These are phyloP conservation scores for Atractosteus spatula DNA, from an alignment of 2,113 vertebrate species.

Conservation along the genomic window DNA sequence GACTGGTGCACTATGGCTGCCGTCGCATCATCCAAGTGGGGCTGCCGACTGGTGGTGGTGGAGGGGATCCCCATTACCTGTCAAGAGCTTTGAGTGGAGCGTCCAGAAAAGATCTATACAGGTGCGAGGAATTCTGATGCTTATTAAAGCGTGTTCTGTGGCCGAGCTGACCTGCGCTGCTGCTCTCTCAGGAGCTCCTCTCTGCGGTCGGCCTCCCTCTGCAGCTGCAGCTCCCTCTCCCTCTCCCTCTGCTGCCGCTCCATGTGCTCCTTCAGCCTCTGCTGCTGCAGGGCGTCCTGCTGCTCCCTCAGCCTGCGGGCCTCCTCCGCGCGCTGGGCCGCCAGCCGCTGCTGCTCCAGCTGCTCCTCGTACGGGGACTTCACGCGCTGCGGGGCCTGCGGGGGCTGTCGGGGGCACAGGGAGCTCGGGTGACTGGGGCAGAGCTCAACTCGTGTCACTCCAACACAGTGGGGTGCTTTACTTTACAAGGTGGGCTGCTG, in stretches of 20 bases:
- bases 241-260: conserved; percentile 69
- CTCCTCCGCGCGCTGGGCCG: conserved; percentile 64
- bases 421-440: too few relatives aligned
- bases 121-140: too few relatives aligned
- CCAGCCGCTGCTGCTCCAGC: conserved; percentile 81
- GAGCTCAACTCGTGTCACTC: too few relatives aligned
- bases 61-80: too few relatives aligned
- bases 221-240: conserved; percentile 63
- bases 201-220: conserved; percentile 60
- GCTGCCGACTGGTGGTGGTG: too few relatives aligned
- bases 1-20: too few relatives aligned
- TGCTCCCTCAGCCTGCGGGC: conserved; percentile 61
- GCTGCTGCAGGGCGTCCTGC: conserved; percentile 72
- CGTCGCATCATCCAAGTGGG: too few relatives aligned
- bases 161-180: conserved; percentile 53
- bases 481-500: too few relatives aligned
- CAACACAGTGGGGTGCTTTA: too few relatives aligned
- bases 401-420: conserved; percentile 1
- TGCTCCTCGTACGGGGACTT: conserved; percentile 81
- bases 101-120: too few relatives aligned
- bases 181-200: conserved; percentile 57
- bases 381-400: conserved; percentile 17
- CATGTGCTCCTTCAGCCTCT: conserved; percentile 69
- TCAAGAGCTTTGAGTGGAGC: too few relatives aligned
- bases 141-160: too few relatives aligned